phyloP scores from a whole-genome alignment of 2,797 vertebrate species.

The Etheostoma perlongum region DNA sequence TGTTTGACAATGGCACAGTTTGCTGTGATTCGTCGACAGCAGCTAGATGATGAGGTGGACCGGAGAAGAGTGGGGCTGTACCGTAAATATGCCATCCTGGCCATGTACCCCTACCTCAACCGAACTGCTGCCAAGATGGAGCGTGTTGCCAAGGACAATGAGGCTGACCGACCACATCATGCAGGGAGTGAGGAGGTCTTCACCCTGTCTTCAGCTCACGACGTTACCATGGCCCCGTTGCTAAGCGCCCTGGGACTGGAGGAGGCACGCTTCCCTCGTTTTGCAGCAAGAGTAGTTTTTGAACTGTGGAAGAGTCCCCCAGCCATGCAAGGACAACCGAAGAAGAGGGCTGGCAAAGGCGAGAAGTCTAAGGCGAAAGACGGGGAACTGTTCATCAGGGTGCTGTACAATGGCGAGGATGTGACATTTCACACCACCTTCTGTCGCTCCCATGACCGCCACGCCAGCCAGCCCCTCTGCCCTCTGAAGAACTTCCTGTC shows the following conservation, averaged over 20 bases:
- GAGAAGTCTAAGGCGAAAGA: conserved; percentile 69
- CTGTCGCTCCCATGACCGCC: conserved; percentile 86
- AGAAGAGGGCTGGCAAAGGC: conserved; percentile 50
- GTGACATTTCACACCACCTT: conserved; percentile 95
- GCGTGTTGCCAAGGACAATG: conserved; percentile 73
- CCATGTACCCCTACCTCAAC: conserved; percentile 93
- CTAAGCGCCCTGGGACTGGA: conserved; percentile 94
- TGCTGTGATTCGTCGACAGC: conserved; percentile 92
- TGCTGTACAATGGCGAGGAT: conserved; percentile 96
- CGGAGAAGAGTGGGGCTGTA: conserved; percentile 89
- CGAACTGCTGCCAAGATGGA: conserved; percentile 90
- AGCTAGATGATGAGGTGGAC: conserved; percentile 93
- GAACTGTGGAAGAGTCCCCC: conserved; percentile 92
- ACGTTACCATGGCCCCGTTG: conserved; percentile 94
- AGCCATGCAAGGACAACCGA: not conserved
- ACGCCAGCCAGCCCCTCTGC: conserved; percentile 88
- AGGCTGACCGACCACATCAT: conserved; percentile 48
- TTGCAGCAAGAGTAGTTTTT: conserved; percentile 94
- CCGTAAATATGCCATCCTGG: conserved; percentile 90
- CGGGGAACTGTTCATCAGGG: conserved; percentile 87
- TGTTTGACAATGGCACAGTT: conserved; percentile 93
- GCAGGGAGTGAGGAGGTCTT: conserved; percentile 87
- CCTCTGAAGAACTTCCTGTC: conserved; percentile 92
- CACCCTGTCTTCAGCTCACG: conserved; percentile 93
- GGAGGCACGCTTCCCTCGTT: conserved; percentile 92